Evolutionary conservation across 2,797 vertebrate species (phyloP), one percentile per base, ranked within the genome.

Genomic region (Xiphorhynchus erythropygius): DNA sequence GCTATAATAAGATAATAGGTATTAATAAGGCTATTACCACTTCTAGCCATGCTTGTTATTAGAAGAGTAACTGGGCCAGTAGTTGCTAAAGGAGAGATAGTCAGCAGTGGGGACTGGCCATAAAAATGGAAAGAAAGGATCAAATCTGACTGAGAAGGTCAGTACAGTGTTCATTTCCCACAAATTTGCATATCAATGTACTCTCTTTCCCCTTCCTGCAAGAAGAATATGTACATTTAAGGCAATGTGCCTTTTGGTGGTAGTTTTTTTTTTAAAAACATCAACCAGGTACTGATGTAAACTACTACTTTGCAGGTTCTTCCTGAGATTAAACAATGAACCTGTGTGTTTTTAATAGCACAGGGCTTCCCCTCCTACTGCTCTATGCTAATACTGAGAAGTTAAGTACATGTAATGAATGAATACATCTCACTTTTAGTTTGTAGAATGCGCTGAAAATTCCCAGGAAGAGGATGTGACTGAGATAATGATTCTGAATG

Each of bases 51-150:
- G 22, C 15, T 63, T 22, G 4, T 85, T 76, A 21, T 32, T 62
- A 32, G 18, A 75, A 52, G 25, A 73, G 21, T 53, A 24, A 46
- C 18, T 33, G 28, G 49, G 5, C 5, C 23, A 12, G 47, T 30
- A 53, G 19, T 44, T 65, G 33, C 24, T 73, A 50, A 80, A 11
- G 39, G 13, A 82, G 18, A 91, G 52, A 64, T 35, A 42, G 46
- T 33, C 82, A 65, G 63, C 41, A 83, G 60, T 44, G 93, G 44
- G 25, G 46, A 41, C 80, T 71, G 84, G 44, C 53, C 37, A n/a
- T 25, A 91, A 83, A 89, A 95, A 73, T 62, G 55, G 81, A 32
- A 94, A 70, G 71, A 87, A 87, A 77, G 47, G 33, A 89, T 94
- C 68, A 88, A 71, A 84, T 96, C 10, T 89, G 73, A 70, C 86